These are phyloP conservation scores for Rotaria magnacalcarata DNA, from an alignment of 2,888 invertebrate genomes.

Conservation along the genomic window DNA sequence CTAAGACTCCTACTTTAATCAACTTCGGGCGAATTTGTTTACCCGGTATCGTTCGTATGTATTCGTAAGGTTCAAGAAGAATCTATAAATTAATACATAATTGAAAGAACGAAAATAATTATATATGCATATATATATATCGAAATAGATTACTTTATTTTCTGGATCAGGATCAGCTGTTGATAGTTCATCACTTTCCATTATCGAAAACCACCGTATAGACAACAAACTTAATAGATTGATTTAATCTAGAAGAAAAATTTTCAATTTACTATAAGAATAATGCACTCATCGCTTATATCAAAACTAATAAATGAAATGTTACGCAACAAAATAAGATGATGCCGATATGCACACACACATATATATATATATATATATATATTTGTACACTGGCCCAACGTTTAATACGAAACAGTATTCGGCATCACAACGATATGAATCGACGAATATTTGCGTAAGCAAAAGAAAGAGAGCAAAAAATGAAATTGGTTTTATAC, in stretches of 20 bases:
- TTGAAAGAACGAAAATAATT: too few relatives aligned
- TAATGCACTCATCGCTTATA: neutral
- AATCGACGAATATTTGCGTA: constrained; percentile 10
- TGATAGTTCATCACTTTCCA: neutral
- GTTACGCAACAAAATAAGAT: neutral
- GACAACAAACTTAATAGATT: too few relatives aligned
- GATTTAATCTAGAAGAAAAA: neutral
- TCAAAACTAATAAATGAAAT: neutral
- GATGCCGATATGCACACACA: neutral
- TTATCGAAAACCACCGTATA: neutral
- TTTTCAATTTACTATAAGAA: too few relatives aligned
- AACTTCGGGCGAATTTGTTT: constrained; percentile 83
- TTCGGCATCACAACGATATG: neutral
- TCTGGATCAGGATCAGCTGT: neutral
- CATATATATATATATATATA: neutral
- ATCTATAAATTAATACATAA: neutral
- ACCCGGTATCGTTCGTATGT: constrained; percentile 86
- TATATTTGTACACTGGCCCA: neutral
- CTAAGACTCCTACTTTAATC: constrained; percentile 60
- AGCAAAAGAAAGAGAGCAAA: neutral
- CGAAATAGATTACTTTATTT: neutral
- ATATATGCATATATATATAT: neutral
- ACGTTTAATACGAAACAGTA: neutral
- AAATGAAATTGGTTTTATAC: constrained; percentile 5
- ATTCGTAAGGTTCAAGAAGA: constrained; percentile 65